These are phyloP conservation scores for Spodoptera litura DNA, from an alignment of 1,140 invertebrate genomes.

Conservation along the genomic window DNA sequence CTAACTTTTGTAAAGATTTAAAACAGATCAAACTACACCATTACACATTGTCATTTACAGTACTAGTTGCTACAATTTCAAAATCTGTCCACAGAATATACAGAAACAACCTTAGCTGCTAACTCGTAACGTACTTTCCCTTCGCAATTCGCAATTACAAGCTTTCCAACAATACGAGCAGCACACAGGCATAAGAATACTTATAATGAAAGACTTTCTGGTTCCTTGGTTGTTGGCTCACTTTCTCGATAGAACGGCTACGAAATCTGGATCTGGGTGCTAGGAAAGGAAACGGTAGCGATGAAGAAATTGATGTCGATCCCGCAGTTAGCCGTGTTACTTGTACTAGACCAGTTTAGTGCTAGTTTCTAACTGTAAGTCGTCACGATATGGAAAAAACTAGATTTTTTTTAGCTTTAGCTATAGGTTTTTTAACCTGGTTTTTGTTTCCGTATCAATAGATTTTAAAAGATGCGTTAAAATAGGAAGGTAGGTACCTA, in stretches of 20 bases:
- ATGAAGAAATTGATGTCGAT: constrained; percentile 28
- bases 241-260: not conserved
- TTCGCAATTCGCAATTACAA: constrained; percentile 22
- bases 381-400: constrained; percentile 8
- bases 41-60: too few relatives aligned
- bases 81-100: too few relatives aligned
- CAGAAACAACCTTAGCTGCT: too few relatives aligned
- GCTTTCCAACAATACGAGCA: constrained; percentile 34
- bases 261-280: constrained; percentile 26
- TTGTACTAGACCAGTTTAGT: not conserved
- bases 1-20: too few relatives aligned
- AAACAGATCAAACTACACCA: too few relatives aligned
- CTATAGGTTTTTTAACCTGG: not conserved
- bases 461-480: too few relatives aligned
- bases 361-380: not conserved
- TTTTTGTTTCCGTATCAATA: too few relatives aligned
- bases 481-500: too few relatives aligned
- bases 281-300: constrained; percentile 10
- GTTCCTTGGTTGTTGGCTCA: not conserved
- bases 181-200: not conserved
- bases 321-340: constrained; percentile 23
- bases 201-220: constrained; percentile 15
- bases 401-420: not conserved
- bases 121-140: constrained; percentile 1
- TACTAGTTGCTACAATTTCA: too few relatives aligned